Evolutionary conservation across 2,888 invertebrate genomes (phyloP).

Genomic region (Lepidochitona cinerea): DNA sequence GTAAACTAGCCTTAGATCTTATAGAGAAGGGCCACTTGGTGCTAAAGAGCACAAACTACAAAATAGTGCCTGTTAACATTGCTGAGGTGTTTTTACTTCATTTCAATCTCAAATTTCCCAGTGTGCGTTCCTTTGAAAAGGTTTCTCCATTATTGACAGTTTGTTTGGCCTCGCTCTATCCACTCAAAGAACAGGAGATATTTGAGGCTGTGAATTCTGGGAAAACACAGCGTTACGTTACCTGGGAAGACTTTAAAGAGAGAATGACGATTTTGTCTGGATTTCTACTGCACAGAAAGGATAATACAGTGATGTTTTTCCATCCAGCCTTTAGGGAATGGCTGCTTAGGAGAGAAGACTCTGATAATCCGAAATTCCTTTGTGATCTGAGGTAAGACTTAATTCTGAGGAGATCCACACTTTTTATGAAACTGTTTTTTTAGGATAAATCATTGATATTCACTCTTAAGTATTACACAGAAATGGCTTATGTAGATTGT

Average conservation of each 20-base stretch:
- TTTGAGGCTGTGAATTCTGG: slow-evolving; percentile 94
- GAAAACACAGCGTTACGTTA: slow-evolving; percentile 82
- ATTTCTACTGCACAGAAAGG: slow-evolving; percentile 89
- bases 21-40: slow-evolving; percentile 93
- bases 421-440: too few species aligned
- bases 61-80: slow-evolving; percentile 73
- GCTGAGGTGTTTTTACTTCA: slow-evolving; percentile 84
- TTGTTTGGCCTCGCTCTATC: slow-evolving; percentile 91
- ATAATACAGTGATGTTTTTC: slow-evolving; percentile 97
- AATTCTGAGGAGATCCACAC: too few species aligned
- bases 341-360: slow-evolving; percentile 81
- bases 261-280: slow-evolving; percentile 88
- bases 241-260: slow-evolving; percentile 92
- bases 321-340: slow-evolving; percentile 98
- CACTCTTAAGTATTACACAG: too few species aligned
- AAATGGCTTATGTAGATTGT: too few species aligned
- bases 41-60: slow-evolving; percentile 93
- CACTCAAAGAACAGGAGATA: slow-evolving; percentile 90
- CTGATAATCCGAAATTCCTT: slow-evolving; percentile 90
- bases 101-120: slow-evolving; percentile 92
- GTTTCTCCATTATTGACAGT: slow-evolving; percentile 87
- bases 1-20: slow-evolving; percentile 91
- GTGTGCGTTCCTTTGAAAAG: slow-evolving; percentile 90
- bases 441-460: too few species aligned
- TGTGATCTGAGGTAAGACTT: slow-evolving; percentile 81